Evolutionary conservation across 2,797 vertebrate genomes (phyloP).

Genomic region (Diplodus sargus): DNA sequence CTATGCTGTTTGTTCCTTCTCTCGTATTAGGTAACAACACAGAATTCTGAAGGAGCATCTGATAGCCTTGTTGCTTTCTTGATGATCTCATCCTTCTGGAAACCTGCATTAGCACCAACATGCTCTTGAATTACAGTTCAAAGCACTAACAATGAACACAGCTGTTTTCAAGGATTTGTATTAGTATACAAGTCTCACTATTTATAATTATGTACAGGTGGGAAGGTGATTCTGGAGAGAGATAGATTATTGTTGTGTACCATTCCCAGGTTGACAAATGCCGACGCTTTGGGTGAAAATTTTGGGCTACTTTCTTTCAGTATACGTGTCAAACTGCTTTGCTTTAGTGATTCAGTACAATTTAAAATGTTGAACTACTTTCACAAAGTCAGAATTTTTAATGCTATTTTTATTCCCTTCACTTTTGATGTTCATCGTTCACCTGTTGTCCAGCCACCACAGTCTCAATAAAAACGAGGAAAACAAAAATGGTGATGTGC

Average conservation of each 20-base stretch:
- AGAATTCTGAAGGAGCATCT: slow-evolving; percentile 61
- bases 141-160: background rate
- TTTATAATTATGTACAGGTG: too few relatives aligned
- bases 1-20: slow-evolving; percentile 69
- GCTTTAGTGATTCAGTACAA: too few relatives aligned
- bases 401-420: background rate
- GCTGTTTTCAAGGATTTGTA: background rate
- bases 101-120: slow-evolving; percentile 31
- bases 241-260: too few relatives aligned
- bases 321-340: too few relatives aligned
- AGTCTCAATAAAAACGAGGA: too few relatives aligned
- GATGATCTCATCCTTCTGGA: slow-evolving; percentile 72
- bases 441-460: too few relatives aligned
- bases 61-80: slow-evolving; percentile 70
- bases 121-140: slow-evolving; percentile 41
- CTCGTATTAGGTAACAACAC: slow-evolving; percentile 66
- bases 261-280: too few relatives aligned
- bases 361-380: too few relatives aligned
- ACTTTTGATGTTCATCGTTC: too few relatives aligned
- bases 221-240: too few relatives aligned
- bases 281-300: too few relatives aligned
- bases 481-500: background rate
- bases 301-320: background rate
- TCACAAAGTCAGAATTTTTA: too few relatives aligned
- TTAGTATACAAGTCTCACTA: background rate